These are phyloP conservation scores for Botia almorhae DNA, from an alignment of 2,797 vertebrate genomes.

Conservation along the genomic window DNA sequence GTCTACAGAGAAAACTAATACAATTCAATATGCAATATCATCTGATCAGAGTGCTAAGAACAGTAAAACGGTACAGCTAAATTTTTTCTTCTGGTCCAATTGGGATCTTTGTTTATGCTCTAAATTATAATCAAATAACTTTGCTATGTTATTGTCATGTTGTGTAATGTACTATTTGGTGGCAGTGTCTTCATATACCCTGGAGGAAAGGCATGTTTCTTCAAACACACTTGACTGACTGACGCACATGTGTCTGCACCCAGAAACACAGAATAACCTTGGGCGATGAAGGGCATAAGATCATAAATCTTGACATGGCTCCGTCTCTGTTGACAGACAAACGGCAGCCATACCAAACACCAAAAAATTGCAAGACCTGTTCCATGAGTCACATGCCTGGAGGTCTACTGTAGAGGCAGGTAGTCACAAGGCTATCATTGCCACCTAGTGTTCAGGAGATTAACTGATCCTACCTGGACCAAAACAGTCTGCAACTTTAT, in stretches of 20 bases:
- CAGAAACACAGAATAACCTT: slow-evolving; percentile 58
- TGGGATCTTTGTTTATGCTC: slow-evolving; percentile 1
- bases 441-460: slow-evolving; percentile 56
- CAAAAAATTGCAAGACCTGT: slow-evolving; percentile 63
- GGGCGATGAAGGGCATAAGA: slow-evolving; percentile 58
- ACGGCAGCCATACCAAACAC: slow-evolving; percentile 59
- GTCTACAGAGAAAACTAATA: not conserved
- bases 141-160: not conserved
- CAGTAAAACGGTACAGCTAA: too few relatives aligned
- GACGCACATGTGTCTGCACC: slow-evolving; percentile 60
- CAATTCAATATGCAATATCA: not conserved
- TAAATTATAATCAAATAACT: not conserved
- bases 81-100: not conserved
- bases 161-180: not conserved
- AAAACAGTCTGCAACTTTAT: not conserved
- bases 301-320: slow-evolving; percentile 71
- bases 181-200: slow-evolving; percentile 38
- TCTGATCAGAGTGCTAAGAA: not conserved
- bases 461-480: slow-evolving; percentile 31
- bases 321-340: slow-evolving; percentile 68
- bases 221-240: slow-evolving; percentile 31
- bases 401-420: slow-evolving; percentile 37
- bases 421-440: slow-evolving; percentile 50
- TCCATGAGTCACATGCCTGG: slow-evolving; percentile 62
- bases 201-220: slow-evolving; percentile 39